Base-by-base conservation (phyloP, 2,113 vertebrate genomes). In the Chionomys nivalis region DNA sequence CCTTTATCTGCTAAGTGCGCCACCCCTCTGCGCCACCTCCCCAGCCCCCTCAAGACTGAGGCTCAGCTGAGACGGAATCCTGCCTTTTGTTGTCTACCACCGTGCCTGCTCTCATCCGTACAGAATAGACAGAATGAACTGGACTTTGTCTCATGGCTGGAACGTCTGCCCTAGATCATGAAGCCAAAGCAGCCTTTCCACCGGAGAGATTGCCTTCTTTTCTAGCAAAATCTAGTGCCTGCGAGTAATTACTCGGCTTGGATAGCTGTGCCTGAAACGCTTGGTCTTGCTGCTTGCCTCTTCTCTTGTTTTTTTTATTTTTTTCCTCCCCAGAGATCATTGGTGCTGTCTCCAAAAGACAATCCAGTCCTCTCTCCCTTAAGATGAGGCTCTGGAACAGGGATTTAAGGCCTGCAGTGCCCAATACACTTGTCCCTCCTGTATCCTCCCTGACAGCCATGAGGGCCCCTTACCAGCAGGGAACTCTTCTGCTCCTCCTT, bases 231-330 rank as follows among this genome's bases (percentile, higher is more conserved):
- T 81, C 76, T 1, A 73, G 19, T n/a, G 39, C 72, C 88, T 96
- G 94, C 21, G 96, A 96, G n/a, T 90, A 86, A 94, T 96, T 97
- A 87, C 66, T 61, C 21, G 58, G 85, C 65, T 90, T 88, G 28
- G 9, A 55, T 93, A 55, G 82, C 73, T n/a, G 82, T 89, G 24
- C 77, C n/a, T 70, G 24, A 13, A 36, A 92, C 68, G 12, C 42
- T 78, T 92, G 44, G 87, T 63, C 28, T 89, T 9, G 76, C 73
- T 68, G n/a, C 21, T 42, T 1, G 87, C 47, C 42, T 26, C n/a
- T 79, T 75, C 12, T 86, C 24, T 44, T 58, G 19, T 21, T 89
- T 95, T 95, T 52, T 72, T 66, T 52, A 14, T 88, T 55, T 55
- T 89, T 95, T 66, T 72, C 9, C 66, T 82, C 58, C 36, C 52